Conservation (phyloP, 2,113 vertebrate species). For the Microcebus tavaratra region DNA sequence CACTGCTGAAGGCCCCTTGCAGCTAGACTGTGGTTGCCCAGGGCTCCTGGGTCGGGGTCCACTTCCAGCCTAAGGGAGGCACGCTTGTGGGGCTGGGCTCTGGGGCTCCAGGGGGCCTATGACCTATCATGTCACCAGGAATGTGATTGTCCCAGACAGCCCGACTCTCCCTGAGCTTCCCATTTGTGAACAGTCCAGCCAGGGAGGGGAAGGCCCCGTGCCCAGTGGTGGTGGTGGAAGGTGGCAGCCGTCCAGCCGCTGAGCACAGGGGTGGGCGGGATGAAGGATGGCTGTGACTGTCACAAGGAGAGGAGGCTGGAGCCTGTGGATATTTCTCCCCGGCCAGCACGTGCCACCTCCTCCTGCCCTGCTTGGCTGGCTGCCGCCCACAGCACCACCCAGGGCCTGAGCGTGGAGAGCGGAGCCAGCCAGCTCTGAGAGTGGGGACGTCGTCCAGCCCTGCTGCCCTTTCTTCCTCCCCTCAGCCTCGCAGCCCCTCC, state of each 20-base stretch:
- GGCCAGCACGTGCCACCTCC: background rate
- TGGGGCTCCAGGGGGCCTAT: background rate
- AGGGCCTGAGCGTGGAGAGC: background rate
- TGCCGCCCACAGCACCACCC: fast-evolving
- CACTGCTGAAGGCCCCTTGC: background rate
- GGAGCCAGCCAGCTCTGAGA: background rate
- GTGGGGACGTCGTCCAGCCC: background rate
- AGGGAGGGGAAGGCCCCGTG: background rate
- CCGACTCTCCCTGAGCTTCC: background rate
- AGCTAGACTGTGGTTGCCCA: background rate
- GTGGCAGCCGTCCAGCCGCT: background rate
- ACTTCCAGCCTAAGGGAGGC: background rate
- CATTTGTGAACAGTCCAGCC: background rate
- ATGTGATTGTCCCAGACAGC: too few species aligned
- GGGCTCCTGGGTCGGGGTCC: background rate
- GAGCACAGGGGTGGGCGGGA: fast-evolving
- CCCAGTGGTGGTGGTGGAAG: background rate
- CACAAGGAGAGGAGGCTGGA: background rate
- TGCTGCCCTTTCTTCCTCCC: background rate
- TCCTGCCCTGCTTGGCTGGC: background rate
- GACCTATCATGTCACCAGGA: background rate
- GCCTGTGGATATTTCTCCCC: background rate
- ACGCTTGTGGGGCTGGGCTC: background rate
- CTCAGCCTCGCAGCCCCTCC: background rate
- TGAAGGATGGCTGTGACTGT: background rate